phyloP scores from a whole-genome alignment of 2,888 invertebrate genomes.

The Clitarchus hookeri region DNA sequence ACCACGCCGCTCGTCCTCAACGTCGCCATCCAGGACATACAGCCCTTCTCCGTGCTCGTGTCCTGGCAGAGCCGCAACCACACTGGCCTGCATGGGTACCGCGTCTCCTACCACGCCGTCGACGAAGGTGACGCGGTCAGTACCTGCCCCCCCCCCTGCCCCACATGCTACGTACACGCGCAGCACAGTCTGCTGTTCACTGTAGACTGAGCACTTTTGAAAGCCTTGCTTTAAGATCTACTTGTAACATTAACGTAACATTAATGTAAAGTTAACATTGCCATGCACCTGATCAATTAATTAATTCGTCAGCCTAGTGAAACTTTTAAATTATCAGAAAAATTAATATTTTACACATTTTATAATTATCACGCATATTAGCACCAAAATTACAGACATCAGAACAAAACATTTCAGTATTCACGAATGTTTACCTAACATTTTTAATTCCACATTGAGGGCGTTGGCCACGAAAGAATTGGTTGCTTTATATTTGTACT shows the following conservation, averaged over 20 bases:
- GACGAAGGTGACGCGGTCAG: slow-evolving; percentile 64
- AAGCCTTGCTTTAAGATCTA: no score
- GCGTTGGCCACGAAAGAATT: no score
- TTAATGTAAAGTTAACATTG: neutral
- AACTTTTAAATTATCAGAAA: no score
- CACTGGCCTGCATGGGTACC: slow-evolving; percentile 81
- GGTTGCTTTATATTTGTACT: no score
- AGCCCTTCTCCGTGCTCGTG: slow-evolving; percentile 82
- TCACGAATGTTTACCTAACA: no score
- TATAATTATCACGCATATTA: neutral
- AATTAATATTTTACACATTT: no score
- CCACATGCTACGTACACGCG: neutral
- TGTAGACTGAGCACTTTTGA: no score
- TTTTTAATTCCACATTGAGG: no score
- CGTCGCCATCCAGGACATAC: slow-evolving; percentile 85
- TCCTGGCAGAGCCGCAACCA: slow-evolving; percentile 91
- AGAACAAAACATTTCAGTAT: no score
- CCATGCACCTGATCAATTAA: neutral
- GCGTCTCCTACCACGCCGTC: slow-evolving; percentile 80
- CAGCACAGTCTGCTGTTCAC: neutral
- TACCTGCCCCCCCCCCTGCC: slow-evolving; percentile 18
- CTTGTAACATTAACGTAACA: neutral
- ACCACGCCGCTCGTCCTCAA: slow-evolving; percentile 81
- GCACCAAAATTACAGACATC: no score
- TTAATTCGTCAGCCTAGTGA: neutral